Evolutionary conservation across 2,113 vertebrate species (phyloP).

Genomic region (Procavia capensis): DNA sequence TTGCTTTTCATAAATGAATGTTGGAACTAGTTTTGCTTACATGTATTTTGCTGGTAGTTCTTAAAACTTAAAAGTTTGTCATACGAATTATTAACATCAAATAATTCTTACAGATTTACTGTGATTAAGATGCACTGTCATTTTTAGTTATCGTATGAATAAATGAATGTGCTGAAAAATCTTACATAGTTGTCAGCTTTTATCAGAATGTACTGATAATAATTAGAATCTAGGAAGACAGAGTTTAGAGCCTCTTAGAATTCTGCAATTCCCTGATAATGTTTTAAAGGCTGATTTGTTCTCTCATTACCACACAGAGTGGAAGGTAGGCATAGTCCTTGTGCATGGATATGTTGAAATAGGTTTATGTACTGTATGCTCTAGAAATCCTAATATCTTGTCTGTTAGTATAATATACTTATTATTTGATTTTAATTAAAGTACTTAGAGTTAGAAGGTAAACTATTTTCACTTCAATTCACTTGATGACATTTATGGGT

Average conservation of each 20-base stretch:
- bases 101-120: conserved; percentile 38
- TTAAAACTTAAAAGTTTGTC: conserved; percentile 49
- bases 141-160: conserved; percentile 46
- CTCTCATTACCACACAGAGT: background rate
- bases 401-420: background rate
- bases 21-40: conserved; percentile 17
- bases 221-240: conserved; percentile 45
- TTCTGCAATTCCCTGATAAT: background rate
- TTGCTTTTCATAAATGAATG: conserved; percentile 13
- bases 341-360: background rate
- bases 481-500: background rate
- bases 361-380: background rate
- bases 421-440: background rate
- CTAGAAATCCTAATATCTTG: background rate
- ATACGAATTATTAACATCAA: conserved; percentile 29
- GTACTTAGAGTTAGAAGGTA: background rate
- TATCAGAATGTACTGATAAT: conserved; percentile 41
- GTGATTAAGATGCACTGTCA: background rate
- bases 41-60: background rate
- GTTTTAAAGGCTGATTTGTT: conserved; percentile 39
- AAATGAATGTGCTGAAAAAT: conserved; percentile 43
- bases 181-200: conserved; percentile 24
- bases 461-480: conserved; percentile 14
- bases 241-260: conserved; percentile 41
- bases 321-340: background rate